Percentiles rank a stretch among this genome's conserved stretches.
phyloP scores from a whole-genome alignment of 2,797 vertebrate species.

The Perodicticus potto region DNA sequence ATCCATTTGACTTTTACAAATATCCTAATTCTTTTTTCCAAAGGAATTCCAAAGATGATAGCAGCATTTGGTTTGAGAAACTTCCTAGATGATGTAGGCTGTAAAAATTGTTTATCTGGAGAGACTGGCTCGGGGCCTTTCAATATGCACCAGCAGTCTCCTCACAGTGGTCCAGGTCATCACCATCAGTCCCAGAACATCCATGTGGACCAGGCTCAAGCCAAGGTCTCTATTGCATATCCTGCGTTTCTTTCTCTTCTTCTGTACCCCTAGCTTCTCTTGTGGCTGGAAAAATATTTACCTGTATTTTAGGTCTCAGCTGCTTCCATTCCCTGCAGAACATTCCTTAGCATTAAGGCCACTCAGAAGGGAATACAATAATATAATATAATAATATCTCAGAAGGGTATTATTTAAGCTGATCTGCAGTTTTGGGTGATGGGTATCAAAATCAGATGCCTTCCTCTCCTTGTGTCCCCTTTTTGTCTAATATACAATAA shows the following conservation, averaged over 20 bases:
- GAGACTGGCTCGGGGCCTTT: not conserved
- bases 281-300: not conserved
- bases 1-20: slow-evolving; percentile 49
- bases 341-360: not conserved
- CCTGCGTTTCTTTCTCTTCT: not conserved
- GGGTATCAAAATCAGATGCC: not conserved
- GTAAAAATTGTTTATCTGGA: not conserved
- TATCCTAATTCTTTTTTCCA: not conserved
- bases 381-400: no score
- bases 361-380: not conserved
- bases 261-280: not conserved
- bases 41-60: not conserved
- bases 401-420: not conserved
- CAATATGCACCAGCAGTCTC: not conserved
- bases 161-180: not conserved
- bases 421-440: no score
- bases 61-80: not conserved
- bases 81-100: not conserved
- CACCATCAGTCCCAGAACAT: not conserved
- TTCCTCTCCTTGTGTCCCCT: no score
- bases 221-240: not conserved
- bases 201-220: not conserved
- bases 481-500: not conserved
- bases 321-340: no score
- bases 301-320: not conserved